Evolutionary conservation across 2,888 invertebrate genomes (phyloP).

Genomic region (Adelphocoris suturalis): DNA sequence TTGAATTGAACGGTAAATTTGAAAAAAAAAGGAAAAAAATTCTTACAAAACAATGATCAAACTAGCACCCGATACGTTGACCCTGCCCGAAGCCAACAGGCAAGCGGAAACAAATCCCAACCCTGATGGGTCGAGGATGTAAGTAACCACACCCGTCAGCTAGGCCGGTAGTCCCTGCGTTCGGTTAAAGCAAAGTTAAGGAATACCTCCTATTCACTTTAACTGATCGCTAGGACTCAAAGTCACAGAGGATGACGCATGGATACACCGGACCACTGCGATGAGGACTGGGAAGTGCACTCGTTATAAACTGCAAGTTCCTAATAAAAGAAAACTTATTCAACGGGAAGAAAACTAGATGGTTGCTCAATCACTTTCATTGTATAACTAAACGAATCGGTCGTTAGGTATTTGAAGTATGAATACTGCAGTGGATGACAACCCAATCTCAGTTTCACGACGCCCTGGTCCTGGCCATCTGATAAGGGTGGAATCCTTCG

Average conservation of each 20-base stretch:
- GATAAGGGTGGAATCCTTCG: too few relatives aligned
- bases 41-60: background rate
- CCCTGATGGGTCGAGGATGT: background rate
- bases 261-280: background rate
- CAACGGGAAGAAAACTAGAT: background rate
- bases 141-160: conserved; percentile 39
- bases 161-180: background rate
- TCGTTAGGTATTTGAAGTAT: too few relatives aligned
- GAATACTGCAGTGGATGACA: too few relatives aligned
- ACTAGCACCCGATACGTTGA: background rate
- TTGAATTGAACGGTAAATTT: too few relatives aligned
- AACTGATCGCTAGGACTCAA: background rate
- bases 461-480: too few relatives aligned
- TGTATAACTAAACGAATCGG: too few relatives aligned
- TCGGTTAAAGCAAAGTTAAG: background rate
- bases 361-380: background rate
- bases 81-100: conserved; percentile 23
- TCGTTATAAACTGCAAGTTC: background rate
- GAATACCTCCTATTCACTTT: too few relatives aligned
- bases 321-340: background rate
- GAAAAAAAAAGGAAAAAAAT: too few relatives aligned
- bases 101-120: conserved; percentile 32
- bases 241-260: background rate
- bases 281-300: background rate
- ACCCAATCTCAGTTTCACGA: too few relatives aligned